A percentile compares a stretch with the other conserved stretches of the same genome.
Evolutionary conservation across 2,113 vertebrate genomes (phyloP).

Genomic region (Crocuta crocuta): DNA sequence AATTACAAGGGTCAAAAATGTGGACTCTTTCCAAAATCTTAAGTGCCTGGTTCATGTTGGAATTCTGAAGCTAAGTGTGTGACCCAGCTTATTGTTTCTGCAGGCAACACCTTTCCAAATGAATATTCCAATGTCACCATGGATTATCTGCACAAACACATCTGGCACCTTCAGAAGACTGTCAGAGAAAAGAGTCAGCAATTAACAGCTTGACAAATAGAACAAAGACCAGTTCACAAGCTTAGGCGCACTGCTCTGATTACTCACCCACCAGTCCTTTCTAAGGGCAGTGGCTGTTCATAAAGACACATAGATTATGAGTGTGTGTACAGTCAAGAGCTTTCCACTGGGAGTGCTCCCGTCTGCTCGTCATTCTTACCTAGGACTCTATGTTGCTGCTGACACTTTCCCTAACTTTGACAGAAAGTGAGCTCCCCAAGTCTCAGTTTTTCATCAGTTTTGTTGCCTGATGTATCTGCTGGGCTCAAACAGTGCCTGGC

Average conservation of each 20-base stretch:
- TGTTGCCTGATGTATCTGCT: background rate
- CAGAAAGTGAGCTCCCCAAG: background rate
- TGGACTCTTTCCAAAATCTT: background rate
- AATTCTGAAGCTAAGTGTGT: background rate
- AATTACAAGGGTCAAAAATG: background rate
- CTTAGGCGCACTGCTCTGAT: rapidly evolving
- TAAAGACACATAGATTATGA: no score
- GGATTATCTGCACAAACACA: background rate
- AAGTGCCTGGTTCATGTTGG: background rate
- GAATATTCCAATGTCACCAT: rapidly evolving
- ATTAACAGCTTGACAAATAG: background rate
- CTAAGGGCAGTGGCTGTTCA: background rate
- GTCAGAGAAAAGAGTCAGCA: background rate
- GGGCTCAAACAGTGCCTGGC: background rate
- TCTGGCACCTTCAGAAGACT: background rate
- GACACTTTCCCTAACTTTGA: background rate
- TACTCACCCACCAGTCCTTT: background rate
- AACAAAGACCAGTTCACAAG: background rate
- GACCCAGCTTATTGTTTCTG: background rate
- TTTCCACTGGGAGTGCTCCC: background rate
- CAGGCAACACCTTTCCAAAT: background rate
- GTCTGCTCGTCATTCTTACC: background rate
- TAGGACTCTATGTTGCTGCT: background rate
- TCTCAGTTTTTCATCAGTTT: background rate
- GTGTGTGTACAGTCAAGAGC: rapidly evolving